A percentile compares a stretch with the other conserved stretches of the same genome.
Evolutionary conservation across 2,888 invertebrate species (phyloP).

Genomic region (Andrena flavipes): DNA sequence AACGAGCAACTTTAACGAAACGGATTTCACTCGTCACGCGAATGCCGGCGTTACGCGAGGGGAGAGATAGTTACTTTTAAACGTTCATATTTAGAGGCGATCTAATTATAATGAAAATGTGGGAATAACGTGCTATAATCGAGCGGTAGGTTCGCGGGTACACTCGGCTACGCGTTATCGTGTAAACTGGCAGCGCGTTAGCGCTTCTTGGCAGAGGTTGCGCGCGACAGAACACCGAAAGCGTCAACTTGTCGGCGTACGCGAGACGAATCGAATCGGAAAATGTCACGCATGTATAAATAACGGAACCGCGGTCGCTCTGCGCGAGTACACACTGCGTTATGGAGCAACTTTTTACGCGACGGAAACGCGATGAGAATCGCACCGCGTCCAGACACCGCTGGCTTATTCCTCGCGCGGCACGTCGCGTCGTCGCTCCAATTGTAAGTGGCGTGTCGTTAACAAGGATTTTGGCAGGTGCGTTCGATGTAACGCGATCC

Average conservation of each 20-base stretch:
- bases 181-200: slow-evolving; percentile 54
- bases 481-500: slow-evolving; percentile 26
- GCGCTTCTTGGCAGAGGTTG: slow-evolving; percentile 49
- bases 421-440: neutral
- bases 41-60: slow-evolving; percentile 22
- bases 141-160: slow-evolving; percentile 27
- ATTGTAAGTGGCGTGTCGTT: slow-evolving; percentile 39
- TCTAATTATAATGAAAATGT: slow-evolving; percentile 57
- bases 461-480: slow-evolving; percentile 51
- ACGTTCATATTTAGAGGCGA: slow-evolving; percentile 39
- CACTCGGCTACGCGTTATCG: slow-evolving; percentile 47
- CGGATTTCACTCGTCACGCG: slow-evolving; percentile 33
- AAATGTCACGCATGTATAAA: slow-evolving; percentile 58
- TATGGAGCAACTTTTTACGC: neutral
- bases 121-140: slow-evolving; percentile 48
- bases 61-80: slow-evolving; percentile 35
- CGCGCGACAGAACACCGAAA: slow-evolving; percentile 44
- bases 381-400: neutral
- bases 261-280: slow-evolving; percentile 50
- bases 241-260: slow-evolving; percentile 53
- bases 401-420: neutral
- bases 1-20: slow-evolving; percentile 25
- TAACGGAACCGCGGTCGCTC: slow-evolving; percentile 32
- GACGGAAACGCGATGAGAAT: neutral
- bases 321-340: neutral